phyloP scores from a whole-genome alignment of 2,797 vertebrate genomes.

The Psittacula echo region DNA sequence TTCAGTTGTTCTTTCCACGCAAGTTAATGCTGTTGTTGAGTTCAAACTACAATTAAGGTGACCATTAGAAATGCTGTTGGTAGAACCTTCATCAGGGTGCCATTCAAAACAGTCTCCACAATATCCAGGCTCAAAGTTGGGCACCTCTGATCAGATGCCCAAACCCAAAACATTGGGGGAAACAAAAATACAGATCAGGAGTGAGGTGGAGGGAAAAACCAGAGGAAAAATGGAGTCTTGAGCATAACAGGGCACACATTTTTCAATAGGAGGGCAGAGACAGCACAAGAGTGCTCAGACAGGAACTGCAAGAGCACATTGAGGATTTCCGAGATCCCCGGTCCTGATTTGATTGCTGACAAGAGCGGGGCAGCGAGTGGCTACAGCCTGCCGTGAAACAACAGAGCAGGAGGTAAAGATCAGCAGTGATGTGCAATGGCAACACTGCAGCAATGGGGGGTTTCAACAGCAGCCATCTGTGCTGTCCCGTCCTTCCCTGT shows the following conservation, averaged over 20 bases:
- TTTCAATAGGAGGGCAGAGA: not conserved
- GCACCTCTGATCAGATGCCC: not conserved
- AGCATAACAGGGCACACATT: not conserved
- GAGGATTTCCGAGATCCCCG: not conserved
- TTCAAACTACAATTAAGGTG: not conserved
- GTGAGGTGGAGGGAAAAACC: accelerated
- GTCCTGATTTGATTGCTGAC: not conserved
- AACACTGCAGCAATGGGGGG: not conserved
- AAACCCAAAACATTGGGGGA: not conserved
- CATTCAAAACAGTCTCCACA: not conserved
- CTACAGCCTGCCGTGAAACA: not conserved
- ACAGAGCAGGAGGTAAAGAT: not conserved
- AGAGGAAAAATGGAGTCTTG: not conserved
- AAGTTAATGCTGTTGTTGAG: not conserved
- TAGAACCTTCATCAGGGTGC: not conserved
- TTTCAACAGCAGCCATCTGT: not conserved
- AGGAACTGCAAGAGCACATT: not conserved
- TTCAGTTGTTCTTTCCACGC: not conserved
- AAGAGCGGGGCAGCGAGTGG: accelerated
- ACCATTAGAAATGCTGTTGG: not conserved
- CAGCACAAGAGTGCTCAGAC: not conserved
- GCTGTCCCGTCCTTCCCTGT: not conserved
- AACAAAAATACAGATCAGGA: not conserved
- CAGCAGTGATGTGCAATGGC: accelerated
- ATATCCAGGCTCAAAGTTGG: not conserved